Evolutionary conservation across 2,797 vertebrate genomes (phyloP).

Genomic region (Sebastes hopkinsi): DNA sequence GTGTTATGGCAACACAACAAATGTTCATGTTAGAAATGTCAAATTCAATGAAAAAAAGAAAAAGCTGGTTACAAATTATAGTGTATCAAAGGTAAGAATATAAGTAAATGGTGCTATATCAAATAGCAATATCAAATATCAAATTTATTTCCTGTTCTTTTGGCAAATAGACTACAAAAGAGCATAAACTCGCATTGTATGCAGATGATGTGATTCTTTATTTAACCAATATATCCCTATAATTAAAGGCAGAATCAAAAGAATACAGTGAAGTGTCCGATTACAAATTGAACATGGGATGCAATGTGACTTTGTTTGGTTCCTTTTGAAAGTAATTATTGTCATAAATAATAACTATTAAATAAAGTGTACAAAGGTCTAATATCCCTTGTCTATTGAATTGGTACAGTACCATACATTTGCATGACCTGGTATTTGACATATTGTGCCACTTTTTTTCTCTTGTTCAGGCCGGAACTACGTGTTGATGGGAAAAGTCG

Average conservation of each 20-base stretch:
- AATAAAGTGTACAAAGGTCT: background rate
- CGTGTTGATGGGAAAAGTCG: conserved; percentile 88
- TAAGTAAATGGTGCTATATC: background rate
- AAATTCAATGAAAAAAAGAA: background rate
- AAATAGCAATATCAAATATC: background rate
- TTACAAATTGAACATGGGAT: background rate
- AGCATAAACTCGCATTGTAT: background rate
- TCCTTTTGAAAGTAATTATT: background rate
- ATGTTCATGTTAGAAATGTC: background rate
- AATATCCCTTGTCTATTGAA: background rate
- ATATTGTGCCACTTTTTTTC: background rate
- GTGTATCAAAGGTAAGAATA: background rate
- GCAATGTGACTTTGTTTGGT: background rate
- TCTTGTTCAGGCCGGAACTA: conserved; percentile 83
- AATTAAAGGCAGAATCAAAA: background rate
- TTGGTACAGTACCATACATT: background rate
- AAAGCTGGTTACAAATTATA: background rate
- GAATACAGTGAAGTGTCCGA: background rate
- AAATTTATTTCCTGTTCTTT: background rate
- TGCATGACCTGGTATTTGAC: background rate
- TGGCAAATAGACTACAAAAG: background rate
- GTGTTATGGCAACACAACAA: background rate
- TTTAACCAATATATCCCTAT: background rate
- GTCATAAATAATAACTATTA: background rate
- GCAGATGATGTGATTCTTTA: conserved; percentile 24